phyloP scores from a whole-genome alignment of 2,888 invertebrate species.

The Mythimna vitellina region DNA sequence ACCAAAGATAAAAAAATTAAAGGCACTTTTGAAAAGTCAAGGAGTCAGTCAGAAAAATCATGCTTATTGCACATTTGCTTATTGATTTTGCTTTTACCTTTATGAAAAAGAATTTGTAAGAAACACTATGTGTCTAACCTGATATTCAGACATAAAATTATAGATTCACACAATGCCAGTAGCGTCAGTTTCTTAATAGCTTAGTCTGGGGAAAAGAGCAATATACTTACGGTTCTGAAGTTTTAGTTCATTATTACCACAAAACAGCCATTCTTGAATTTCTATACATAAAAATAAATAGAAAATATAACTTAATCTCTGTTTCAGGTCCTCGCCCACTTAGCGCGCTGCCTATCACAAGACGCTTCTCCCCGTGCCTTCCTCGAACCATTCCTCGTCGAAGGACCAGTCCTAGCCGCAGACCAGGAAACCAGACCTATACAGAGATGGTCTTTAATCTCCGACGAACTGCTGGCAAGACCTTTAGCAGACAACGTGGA shows the following conservation, averaged over 20 bases:
- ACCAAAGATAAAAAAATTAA: too few species aligned
- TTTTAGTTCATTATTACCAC: neutral
- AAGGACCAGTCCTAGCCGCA: constrained; percentile 96
- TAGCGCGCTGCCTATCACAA: constrained; percentile 97
- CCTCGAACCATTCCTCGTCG: constrained; percentile 97
- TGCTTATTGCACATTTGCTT: too few species aligned
- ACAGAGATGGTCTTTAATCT: constrained; percentile 99
- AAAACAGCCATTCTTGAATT: neutral
- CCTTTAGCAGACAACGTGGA: constrained; percentile 95
- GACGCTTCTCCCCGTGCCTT: constrained; percentile 98
- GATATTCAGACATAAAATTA: too few species aligned
- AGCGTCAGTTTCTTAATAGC: neutral
- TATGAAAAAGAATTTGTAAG: too few species aligned
- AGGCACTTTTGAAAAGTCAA: too few species aligned
- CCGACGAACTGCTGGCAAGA: constrained; percentile 97
- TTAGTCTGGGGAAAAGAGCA: neutral
- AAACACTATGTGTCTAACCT: too few species aligned
- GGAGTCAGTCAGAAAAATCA: too few species aligned
- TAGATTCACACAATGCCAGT: too few species aligned
- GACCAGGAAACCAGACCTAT: constrained; percentile 95
- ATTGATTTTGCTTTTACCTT: too few species aligned
- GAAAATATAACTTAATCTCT: neutral
- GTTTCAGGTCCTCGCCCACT: constrained; percentile 93
- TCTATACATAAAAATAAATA: neutral
- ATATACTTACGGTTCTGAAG: neutral